Evolutionary conservation across 2,888 invertebrate genomes (phyloP).

Genomic region (Watsonalla cultraria): DNA sequence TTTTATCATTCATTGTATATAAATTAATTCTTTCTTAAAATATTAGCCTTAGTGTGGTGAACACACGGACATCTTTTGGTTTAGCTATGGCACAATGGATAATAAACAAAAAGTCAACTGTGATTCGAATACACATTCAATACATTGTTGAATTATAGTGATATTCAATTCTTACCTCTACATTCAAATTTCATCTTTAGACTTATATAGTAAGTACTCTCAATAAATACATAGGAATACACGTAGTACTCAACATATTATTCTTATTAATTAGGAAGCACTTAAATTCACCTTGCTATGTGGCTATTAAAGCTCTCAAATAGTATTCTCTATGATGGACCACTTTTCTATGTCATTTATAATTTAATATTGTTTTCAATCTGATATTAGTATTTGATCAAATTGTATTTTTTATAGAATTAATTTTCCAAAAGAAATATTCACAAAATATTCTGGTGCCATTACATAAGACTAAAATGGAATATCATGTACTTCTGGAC

Average conservation of each 20-base stretch:
- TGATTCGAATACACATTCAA: too few species aligned
- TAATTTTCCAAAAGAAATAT: not conserved
- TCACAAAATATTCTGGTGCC: conserved; percentile 5
- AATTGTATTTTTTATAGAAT: not conserved
- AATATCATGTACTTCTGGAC: conserved; percentile 1
- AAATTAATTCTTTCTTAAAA: not conserved
- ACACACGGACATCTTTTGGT: not conserved
- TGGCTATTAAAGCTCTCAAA: too few species aligned
- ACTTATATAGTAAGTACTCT: too few species aligned
- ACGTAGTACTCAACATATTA: too few species aligned
- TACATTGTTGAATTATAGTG: too few species aligned
- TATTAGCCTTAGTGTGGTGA: not conserved
- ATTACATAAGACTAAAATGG: conserved; percentile 3
- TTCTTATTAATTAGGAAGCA: too few species aligned
- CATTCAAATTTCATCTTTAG: too few species aligned
- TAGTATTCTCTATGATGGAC: not conserved
- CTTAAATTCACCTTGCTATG: too few species aligned
- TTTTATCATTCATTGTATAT: not conserved
- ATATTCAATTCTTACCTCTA: too few species aligned
- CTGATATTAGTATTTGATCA: too few species aligned
- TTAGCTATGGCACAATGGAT: not conserved
- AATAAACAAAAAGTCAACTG: too few species aligned
- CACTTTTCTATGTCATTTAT: not conserved
- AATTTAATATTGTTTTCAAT: not conserved
- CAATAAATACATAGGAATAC: too few species aligned